Conservation (phyloP, 2,888 invertebrate species). For the Phasia obesa region DNA sequence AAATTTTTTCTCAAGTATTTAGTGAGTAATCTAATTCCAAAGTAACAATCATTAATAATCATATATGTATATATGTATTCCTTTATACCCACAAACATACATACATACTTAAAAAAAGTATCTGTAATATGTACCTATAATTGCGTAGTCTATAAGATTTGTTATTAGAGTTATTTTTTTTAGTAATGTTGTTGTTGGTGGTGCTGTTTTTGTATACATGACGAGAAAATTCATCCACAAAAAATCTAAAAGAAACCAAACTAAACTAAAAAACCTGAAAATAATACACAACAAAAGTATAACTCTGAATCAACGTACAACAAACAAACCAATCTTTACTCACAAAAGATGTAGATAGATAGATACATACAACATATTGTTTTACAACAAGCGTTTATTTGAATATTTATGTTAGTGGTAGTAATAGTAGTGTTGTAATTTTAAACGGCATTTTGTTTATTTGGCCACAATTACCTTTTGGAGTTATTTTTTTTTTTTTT, state of each 20-base stretch:
- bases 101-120: conserved; percentile 21
- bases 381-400: neutral
- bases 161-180: conserved; percentile 29
- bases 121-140: conserved; percentile 63
- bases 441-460: conserved; percentile 8
- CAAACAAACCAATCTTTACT: conserved; percentile 59
- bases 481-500: neutral
- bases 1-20: conserved; percentile 81
- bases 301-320: conserved; percentile 32
- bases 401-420: conserved; percentile 4
- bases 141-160: conserved; percentile 59
- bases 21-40: conserved; percentile 76
- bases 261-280: conserved; percentile 69
- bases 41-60: conserved; percentile 41
- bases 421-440: conserved; percentile 17
- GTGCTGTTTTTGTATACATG: conserved; percentile 46
- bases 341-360: conserved; percentile 74
- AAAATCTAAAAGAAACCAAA: conserved; percentile 53
- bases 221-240: conserved; percentile 58
- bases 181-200: conserved; percentile 16
- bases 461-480: conserved; percentile 24
- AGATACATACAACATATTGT: conserved; percentile 76
- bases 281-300: conserved; percentile 37
- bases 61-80: conserved; percentile 10
- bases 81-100: neutral